Conservation (phyloP, 2,888 invertebrate species). For the Alentia gelatinosa region DNA sequence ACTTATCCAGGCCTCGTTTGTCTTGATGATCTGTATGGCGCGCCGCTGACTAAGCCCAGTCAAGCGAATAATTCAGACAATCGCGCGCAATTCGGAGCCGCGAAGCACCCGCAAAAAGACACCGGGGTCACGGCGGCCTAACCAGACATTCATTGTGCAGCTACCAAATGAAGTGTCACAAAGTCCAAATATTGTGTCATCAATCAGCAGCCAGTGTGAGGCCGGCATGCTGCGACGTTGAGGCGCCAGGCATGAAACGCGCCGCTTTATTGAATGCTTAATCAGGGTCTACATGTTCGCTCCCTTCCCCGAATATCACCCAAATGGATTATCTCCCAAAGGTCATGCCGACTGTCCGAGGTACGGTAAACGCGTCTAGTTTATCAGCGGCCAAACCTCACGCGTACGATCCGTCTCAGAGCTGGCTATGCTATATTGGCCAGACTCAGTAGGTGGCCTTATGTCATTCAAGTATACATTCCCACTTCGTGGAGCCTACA, state of each 20-base stretch:
- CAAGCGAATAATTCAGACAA: neutral
- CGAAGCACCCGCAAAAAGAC: neutral
- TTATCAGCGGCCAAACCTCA: neutral
- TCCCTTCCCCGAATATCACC: neutral
- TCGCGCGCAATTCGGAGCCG: neutral
- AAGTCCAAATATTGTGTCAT: constrained; percentile 20
- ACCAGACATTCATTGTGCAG: constrained; percentile 31
- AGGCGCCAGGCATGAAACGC: neutral
- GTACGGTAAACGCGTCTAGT: neutral
- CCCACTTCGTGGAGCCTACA: neutral
- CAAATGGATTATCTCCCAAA: neutral
- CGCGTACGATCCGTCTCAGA: neutral
- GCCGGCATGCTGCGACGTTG: neutral
- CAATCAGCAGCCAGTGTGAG: neutral
- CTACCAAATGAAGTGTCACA: constrained; percentile 4
- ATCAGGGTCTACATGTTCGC: neutral
- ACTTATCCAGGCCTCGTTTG: constrained; percentile 22
- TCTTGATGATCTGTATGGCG: constrained; percentile 9
- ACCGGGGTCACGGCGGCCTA: neutral
- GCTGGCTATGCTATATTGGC: neutral
- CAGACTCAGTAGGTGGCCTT: neutral
- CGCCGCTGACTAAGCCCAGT: neutral
- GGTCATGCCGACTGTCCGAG: neutral
- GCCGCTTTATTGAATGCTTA: constrained; percentile 20
- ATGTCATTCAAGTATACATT: neutral